These are phyloP conservation scores for Zaprionus inermis DNA, from an alignment of 1,140 invertebrate genomes.

Conservation along the genomic window DNA sequence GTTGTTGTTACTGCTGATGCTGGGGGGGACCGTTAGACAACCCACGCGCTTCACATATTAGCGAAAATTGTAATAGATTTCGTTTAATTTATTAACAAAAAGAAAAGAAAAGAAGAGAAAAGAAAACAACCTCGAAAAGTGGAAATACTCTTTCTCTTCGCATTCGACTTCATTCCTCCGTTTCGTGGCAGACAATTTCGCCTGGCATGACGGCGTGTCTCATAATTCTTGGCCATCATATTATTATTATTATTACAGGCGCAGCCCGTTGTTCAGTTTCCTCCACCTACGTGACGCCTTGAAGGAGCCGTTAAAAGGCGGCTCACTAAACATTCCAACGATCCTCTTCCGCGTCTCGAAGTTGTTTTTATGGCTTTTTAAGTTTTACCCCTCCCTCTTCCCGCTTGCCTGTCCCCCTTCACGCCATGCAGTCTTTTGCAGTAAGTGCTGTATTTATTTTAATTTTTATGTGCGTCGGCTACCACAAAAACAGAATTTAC, in stretches of 20 bases:
- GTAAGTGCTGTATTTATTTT: constrained; percentile 65
- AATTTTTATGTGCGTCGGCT: constrained; percentile 55
- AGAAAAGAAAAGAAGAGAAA: constrained; percentile 4
- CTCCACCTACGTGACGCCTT: constrained; percentile 70
- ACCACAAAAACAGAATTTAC: constrained; percentile 13
- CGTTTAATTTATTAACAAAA: constrained; percentile 71
- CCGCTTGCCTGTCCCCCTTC: not conserved
- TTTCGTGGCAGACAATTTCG: no score
- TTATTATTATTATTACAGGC: constrained; percentile 46
- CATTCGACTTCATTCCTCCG: not conserved
- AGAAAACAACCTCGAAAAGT: no score
- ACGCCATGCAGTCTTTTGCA: not conserved
- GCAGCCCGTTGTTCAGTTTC: constrained; percentile 23
- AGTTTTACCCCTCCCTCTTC: constrained; percentile 31
- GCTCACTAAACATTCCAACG: constrained; percentile 54
- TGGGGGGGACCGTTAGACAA: constrained; percentile 42
- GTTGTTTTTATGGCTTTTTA: constrained; percentile 48
- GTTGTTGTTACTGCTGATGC: constrained; percentile 38
- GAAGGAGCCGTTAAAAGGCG: constrained; percentile 61
- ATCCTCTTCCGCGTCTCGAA: constrained; percentile 17
- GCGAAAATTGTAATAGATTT: constrained; percentile 76
- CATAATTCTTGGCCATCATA: constrained; percentile 58
- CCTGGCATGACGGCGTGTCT: constrained; percentile 58
- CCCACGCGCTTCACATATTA: constrained; percentile 72
- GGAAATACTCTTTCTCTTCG: constrained; percentile 1